phyloP scores from a whole-genome alignment of 2,797 vertebrate species.

The Lepidocolaptes lacrymiger region DNA sequence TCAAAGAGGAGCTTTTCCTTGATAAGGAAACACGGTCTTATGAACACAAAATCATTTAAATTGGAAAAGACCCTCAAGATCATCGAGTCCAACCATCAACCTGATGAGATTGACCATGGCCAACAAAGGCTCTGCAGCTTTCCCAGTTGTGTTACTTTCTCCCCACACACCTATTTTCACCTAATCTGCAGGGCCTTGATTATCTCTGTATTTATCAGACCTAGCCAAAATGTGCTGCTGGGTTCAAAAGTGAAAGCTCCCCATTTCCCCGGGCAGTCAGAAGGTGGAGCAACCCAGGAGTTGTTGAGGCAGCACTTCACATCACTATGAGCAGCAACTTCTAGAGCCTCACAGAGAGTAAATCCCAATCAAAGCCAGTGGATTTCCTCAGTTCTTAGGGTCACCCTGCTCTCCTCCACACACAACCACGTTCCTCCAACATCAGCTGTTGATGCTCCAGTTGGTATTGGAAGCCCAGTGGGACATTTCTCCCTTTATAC shows the following conservation, averaged over 20 bases:
- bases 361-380: not conserved
- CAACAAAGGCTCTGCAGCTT: not conserved
- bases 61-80: not conserved
- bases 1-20: not conserved
- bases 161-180: not conserved
- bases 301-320: not conserved
- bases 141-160: not conserved
- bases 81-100: accelerated
- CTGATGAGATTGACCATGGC: accelerated
- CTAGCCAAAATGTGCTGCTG: accelerated
- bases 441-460: not conserved
- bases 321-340: not conserved
- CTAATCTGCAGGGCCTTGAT: not conserved
- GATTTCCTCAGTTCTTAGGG: not conserved
- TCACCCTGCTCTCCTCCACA: not conserved
- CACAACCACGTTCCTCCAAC: not conserved
- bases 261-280: accelerated
- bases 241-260: not conserved
- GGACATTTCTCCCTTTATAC: not conserved
- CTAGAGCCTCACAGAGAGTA: not conserved
- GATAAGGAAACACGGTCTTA: accelerated
- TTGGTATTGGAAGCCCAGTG: not conserved
- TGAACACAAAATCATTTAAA: not conserved
- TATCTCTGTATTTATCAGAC: not conserved
- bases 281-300: not conserved